These are phyloP conservation scores for Labrus mixtus DNA, from an alignment of 2,113 vertebrate genomes.

Conservation along the genomic window DNA sequence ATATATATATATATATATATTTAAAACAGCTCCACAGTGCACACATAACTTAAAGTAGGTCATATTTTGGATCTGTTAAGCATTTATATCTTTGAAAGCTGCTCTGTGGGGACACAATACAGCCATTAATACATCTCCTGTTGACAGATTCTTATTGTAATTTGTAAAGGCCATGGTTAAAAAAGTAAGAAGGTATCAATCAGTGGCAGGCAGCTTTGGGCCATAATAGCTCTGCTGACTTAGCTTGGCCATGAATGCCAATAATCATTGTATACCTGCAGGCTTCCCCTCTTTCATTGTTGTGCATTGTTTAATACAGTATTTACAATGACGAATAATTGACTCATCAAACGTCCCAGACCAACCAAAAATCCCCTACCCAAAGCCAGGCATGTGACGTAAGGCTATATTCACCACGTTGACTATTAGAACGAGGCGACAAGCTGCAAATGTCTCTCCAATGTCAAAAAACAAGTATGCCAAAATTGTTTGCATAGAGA, in stretches of 20 bases:
- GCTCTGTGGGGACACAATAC: not conserved
- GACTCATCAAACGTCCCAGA: too few relatives aligned
- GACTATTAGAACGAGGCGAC: too few relatives aligned
- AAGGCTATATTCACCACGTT: too few relatives aligned
- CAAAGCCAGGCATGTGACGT: too few relatives aligned
- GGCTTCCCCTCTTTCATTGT: not conserved
- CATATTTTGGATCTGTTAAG: slow-evolving; percentile 7
- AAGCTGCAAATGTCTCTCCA: too few relatives aligned
- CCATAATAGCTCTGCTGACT: not conserved
- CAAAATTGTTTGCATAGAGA: too few relatives aligned
- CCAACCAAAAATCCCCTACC: too few relatives aligned
- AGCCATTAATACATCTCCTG: slow-evolving; percentile 5
- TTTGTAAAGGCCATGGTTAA: not conserved
- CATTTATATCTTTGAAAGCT: slow-evolving; percentile 1
- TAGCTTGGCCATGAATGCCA: not conserved
- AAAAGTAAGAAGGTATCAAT: not conserved
- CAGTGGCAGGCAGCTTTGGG: not conserved
- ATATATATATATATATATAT: not conserved
- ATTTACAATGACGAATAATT: slow-evolving; percentile 17
- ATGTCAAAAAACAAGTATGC: too few relatives aligned
- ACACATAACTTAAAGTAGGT: not conserved
- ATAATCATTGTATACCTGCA: not conserved
- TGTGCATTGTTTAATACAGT: slow-evolving; percentile 4
- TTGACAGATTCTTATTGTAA: not conserved
- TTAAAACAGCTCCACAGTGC: not conserved